Evolutionary conservation across 2,113 vertebrate species (phyloP), one percentile per base, ranked within the genome.

Genomic region (Tauraco erythrolophus): DNA sequence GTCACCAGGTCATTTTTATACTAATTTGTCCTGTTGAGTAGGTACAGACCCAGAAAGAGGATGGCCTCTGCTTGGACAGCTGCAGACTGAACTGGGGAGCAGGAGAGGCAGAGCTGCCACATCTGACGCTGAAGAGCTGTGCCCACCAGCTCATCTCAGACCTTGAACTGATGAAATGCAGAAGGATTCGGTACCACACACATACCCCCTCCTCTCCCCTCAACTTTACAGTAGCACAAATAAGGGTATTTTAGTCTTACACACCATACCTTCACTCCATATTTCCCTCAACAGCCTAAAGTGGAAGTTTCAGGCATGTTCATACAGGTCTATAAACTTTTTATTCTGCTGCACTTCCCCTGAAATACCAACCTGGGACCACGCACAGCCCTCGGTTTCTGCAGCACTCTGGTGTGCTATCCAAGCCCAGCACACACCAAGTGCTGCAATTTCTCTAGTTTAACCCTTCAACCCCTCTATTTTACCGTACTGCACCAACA

Each of bases 31-130:
- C 56, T 25, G 46, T 35, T 5, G 7, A 19, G 25, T 3, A 65
- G 3, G 28, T 15, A 1, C 3, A 31, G 30, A 27, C 11, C 14
- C 0, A 0, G 9, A 43, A 48, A 41, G 56, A 75, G 11, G 43
- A 82, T 2, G 16, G n/a, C 11, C 24, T 25, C 66, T 12, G 6
- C 33, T 39, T 39, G 37, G 14, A 41, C 11, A 64, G 18, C 30
- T 27, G 14, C 23, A 45, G 62, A 23, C 33, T 4, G 0, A 45
- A 13, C 24, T 0, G 4, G 28, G 33, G 10, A 48, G 16, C 3
- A 19, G 46, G 4, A 14, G 9, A 69, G 12, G 16, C 22, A 6
- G 25, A 43, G 25, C 53, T 33, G 18, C 35, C 37, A 27, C 39
- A 10, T 5, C 33, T 8, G 35, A 22, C 2, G 5, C n/a, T 19